phyloP scores from a whole-genome alignment of 2,888 invertebrate species.

The Spisula subtruncata region DNA sequence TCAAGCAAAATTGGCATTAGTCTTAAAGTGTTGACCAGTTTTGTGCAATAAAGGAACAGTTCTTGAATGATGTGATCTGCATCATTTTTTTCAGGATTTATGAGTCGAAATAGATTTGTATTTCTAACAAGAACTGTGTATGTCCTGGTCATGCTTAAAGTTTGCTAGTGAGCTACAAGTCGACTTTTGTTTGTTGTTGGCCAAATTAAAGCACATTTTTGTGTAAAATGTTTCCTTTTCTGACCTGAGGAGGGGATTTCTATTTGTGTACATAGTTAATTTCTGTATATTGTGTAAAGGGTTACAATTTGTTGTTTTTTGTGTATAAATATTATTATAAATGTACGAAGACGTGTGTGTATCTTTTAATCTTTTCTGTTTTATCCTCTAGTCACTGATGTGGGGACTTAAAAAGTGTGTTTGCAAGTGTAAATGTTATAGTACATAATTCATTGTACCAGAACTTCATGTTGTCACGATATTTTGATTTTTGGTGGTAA shows the following conservation, averaged over 20 bases:
- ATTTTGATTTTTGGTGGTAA: neutral
- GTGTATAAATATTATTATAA: conserved; percentile 7
- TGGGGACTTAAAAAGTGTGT: neutral
- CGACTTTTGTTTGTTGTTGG: conserved; percentile 10
- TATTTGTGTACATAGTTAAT: conserved; percentile 29
- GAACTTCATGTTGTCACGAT: neutral
- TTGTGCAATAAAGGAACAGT: no score
- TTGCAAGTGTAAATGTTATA: neutral
- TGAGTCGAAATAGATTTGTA: no score
- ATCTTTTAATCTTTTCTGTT: neutral
- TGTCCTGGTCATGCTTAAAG: neutral
- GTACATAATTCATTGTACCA: no score
- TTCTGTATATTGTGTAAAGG: conserved; percentile 45
- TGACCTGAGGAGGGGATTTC: neutral
- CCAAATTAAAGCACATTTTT: neutral
- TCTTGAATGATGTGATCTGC: no score
- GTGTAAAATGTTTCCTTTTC: conserved; percentile 9
- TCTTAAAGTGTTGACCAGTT: no score
- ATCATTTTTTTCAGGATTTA: no score
- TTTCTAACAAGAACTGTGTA: no score
- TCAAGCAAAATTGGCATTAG: no score
- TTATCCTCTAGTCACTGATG: neutral
- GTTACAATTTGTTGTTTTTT: neutral
- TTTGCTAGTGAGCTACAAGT: neutral
- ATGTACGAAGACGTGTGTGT: neutral